Base-by-base conservation (phyloP, 2,888 invertebrate species). In the Gortyna flavago region DNA sequence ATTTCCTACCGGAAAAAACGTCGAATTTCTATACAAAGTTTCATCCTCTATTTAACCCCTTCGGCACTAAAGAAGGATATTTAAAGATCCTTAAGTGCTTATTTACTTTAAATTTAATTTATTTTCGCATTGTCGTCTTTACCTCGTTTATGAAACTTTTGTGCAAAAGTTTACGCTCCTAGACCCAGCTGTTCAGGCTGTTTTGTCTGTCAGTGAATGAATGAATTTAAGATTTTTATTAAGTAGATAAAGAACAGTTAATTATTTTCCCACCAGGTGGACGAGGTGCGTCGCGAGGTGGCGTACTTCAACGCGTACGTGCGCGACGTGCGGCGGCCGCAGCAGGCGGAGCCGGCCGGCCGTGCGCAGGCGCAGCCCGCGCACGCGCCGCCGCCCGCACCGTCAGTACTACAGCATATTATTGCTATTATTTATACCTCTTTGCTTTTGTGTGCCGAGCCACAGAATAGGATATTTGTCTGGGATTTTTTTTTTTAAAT, bases 221-320 rank as follows among this genome's bases (percentile, higher is more conserved):
- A 32, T 59, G 7, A 18, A 59, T 59, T 59, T 59, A 29, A 7
- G 18, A 59, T 59, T 32, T 29, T 16, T 7, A 29, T 29, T 29
- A 29, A 29, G 29, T 29, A 29, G 29, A 59, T 32, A 32, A 44
- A 29, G 44, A 13, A 44, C 8, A 35, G 16, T 59, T 21, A 9
- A 48, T 57, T 21, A 6, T 18, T 51, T 48, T 8, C 29, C 68
- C 57, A 32, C 1, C 84, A 97, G 97, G 97, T 99, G 65, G 99
- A 99, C 61, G 99, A 99, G 95, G 99, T 99, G 1, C 98, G 98
- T 85, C 99, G 99, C 91, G 99, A 99, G 97, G 99, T 99, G 77
- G 98, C 99, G 90, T 99, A 99, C 95, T 99, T 99, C 97, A 99
- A 99, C 96, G 99, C 99, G 94, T 99, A 99, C 96, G 96, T 98